Evolutionary conservation across 2,113 vertebrate genomes (phyloP).

Genomic region (Nansenia antarctica): DNA sequence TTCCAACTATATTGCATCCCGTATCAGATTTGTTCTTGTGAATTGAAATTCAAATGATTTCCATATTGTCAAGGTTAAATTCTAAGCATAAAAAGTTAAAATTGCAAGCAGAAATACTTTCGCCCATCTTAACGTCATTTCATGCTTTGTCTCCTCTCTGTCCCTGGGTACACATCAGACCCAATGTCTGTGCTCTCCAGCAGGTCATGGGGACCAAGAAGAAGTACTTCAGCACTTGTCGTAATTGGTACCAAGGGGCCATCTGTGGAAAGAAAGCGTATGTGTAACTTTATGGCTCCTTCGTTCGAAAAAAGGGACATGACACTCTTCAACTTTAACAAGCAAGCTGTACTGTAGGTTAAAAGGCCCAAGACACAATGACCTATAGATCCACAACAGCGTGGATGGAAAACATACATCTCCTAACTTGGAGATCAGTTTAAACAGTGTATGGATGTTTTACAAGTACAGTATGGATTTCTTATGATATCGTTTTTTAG

Average conservation of each 20-base stretch:
- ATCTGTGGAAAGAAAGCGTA: conserved; percentile 98
- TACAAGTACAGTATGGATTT: background rate
- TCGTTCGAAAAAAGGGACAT: too few relatives aligned
- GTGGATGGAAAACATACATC: background rate
- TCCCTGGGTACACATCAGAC: conserved; percentile 67
- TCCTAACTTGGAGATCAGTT: background rate
- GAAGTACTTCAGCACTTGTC: conserved; percentile 97
- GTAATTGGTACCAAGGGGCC: conserved; percentile 92
- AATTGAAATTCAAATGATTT: too few relatives aligned
- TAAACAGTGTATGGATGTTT: background rate
- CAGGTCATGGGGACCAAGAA: conserved; percentile 95
- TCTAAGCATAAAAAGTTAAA: background rate
- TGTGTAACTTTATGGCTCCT: conserved; percentile 68
- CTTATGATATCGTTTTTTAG: background rate
- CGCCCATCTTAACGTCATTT: background rate
- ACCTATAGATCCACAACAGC: background rate
- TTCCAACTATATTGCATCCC: too few relatives aligned
- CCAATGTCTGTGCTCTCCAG: conserved; percentile 95
- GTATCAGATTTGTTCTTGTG: too few relatives aligned
- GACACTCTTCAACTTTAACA: too few relatives aligned
- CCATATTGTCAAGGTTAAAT: background rate
- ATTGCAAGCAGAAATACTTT: background rate
- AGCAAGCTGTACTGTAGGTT: background rate
- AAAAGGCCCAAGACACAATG: background rate
- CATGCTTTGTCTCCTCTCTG: conserved; percentile 16